Percentiles rank a stretch among this genome's conserved stretches.
phyloP scores from a whole-genome alignment of 2,888 invertebrate species.

The Hedychridium roseum region DNA sequence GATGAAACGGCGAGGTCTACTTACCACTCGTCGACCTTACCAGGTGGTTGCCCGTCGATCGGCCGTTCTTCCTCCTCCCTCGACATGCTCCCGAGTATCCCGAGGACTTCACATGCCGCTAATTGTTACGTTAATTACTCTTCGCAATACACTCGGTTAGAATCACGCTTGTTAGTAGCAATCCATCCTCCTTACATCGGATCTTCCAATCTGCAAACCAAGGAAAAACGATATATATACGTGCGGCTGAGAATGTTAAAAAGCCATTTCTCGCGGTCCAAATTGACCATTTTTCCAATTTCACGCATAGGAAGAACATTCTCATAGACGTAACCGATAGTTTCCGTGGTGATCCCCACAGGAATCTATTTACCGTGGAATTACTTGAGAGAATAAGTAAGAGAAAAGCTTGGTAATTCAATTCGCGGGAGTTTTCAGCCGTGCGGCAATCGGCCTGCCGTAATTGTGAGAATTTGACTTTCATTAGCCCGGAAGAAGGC shows the following conservation, averaged over 20 bases:
- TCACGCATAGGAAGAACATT: too few relatives aligned
- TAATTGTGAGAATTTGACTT: slow-evolving; percentile 32
- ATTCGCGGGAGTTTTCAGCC: too few relatives aligned
- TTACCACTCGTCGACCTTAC: slow-evolving; percentile 21
- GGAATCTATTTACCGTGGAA: too few relatives aligned
- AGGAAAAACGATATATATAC: too few relatives aligned
- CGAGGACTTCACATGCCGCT: slow-evolving; percentile 35
- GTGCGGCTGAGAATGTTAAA: too few relatives aligned
- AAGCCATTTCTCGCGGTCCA: too few relatives aligned
- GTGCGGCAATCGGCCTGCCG: slow-evolving; percentile 3
- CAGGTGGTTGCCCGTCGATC: slow-evolving; percentile 17
- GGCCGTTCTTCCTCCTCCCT: slow-evolving; percentile 4
- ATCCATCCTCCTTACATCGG: slow-evolving; percentile 20
- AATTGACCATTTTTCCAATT: too few relatives aligned
- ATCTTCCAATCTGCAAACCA: not conserved
- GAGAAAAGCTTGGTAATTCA: too few relatives aligned
- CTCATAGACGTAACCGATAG: too few relatives aligned
- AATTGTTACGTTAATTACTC: slow-evolving; percentile 32
- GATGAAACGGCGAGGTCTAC: slow-evolving; percentile 17
- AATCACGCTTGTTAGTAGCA: slow-evolving; percentile 33
- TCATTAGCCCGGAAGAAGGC: slow-evolving; percentile 23
- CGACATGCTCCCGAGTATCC: slow-evolving; percentile 38
- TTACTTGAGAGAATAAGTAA: too few relatives aligned
- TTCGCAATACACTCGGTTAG: slow-evolving; percentile 34
- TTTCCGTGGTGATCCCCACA: too few relatives aligned